Evolutionary conservation across 2,888 invertebrate genomes (phyloP).

Genomic region (Lasioglossum malachurum): DNA sequence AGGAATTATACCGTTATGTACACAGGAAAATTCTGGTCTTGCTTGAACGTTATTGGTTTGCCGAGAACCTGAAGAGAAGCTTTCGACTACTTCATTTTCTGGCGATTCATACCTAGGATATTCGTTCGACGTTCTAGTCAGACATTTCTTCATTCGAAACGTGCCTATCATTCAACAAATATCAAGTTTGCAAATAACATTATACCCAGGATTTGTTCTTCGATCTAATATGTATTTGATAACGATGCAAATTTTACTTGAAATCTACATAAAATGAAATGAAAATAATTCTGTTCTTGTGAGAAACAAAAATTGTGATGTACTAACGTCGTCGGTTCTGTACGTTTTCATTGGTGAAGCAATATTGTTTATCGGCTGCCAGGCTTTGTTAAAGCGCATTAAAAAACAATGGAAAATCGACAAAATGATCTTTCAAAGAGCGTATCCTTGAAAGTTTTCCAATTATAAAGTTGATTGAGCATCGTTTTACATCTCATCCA

Average conservation of each 20-base stretch:
- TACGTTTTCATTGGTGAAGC: too few relatives aligned
- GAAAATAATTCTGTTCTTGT: too few relatives aligned
- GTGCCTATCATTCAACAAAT: too few relatives aligned
- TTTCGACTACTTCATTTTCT: background rate
- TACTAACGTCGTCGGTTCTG: too few relatives aligned
- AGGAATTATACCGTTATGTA: background rate
- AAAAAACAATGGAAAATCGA: background rate
- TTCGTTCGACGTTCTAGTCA: too few relatives aligned
- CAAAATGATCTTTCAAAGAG: background rate
- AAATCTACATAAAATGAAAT: too few relatives aligned
- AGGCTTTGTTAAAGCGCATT: background rate
- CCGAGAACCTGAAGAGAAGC: background rate
- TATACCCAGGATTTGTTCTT: too few relatives aligned
- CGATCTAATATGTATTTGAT: too few relatives aligned
- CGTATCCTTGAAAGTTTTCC: background rate
- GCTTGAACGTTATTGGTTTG: background rate
- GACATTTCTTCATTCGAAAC: background rate
- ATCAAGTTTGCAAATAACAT: too few relatives aligned
- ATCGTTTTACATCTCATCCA: background rate
- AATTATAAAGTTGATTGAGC: slow-evolving; percentile 5
- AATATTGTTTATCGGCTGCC: background rate
- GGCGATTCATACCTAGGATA: background rate
- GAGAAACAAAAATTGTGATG: too few relatives aligned
- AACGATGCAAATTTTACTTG: too few relatives aligned
- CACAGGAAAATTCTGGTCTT: background rate